A percentile compares a stretch with the other conserved stretches of the same genome.
phyloP scores from a whole-genome alignment of 2,113 vertebrate genomes.

The human (Homo sapiens) region GRCh38 chr7:30208001-30208500 shows the following conservation, averaged over 20 bases:
- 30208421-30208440: not conserved
- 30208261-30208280: not conserved
- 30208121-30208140: not conserved
- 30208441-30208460: not conserved
- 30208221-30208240: not conserved
- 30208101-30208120: not conserved
- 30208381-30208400: not conserved
- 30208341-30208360: not conserved
- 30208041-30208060: too few relatives aligned
- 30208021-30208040: too few relatives aligned
- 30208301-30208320: not conserved
- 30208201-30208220: not conserved
- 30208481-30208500: not conserved
- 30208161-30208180: constrained; percentile 20
- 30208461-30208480: not conserved
- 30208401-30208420: not conserved
- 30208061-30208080: not conserved
- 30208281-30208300: not conserved
- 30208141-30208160: not conserved
- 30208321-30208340: not conserved
- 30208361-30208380: not conserved
- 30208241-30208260: not conserved
- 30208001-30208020: too few relatives aligned
- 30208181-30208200: not conserved
- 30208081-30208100: not conserved